These are phyloP conservation scores for Rhagologus leucostigma DNA, from an alignment of 2,113 vertebrate genomes.

Conservation along the genomic window DNA sequence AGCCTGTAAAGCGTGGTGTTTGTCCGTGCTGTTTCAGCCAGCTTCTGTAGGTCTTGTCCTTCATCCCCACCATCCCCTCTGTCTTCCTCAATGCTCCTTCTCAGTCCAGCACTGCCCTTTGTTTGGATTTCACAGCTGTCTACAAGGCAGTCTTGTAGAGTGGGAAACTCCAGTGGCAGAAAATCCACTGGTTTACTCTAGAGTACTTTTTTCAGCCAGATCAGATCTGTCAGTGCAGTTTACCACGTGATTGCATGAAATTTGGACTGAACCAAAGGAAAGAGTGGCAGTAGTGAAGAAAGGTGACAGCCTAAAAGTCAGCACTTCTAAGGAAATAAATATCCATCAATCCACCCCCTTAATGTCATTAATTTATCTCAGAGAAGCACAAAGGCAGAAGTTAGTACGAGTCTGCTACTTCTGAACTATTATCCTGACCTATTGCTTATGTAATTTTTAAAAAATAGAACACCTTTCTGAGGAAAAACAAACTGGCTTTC, in stretches of 20 bases:
- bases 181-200: neutral
- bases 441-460: neutral
- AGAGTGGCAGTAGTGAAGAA: neutral
- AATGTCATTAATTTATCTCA: neutral
- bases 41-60: neutral
- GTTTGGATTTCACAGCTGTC: neutral
- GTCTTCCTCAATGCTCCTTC: neutral
- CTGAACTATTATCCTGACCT: neutral
- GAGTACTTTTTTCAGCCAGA: neutral
- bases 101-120: neutral
- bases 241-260: neutral
- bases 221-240: neutral
- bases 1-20: neutral
- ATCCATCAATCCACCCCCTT: neutral
- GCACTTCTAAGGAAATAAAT: neutral
- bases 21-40: neutral
- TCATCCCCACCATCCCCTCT: neutral
- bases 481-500: neutral
- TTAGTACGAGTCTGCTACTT: neutral
- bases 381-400: neutral
- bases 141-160: neutral
- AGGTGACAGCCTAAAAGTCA: neutral
- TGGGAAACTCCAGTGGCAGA: neutral
- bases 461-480: neutral
- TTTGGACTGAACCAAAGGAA: neutral